Percentiles rank a stretch among this genome's conserved stretches.
Evolutionary conservation across 2,888 invertebrate genomes (phyloP).

Genomic region (Tenthredo mesomela): DNA sequence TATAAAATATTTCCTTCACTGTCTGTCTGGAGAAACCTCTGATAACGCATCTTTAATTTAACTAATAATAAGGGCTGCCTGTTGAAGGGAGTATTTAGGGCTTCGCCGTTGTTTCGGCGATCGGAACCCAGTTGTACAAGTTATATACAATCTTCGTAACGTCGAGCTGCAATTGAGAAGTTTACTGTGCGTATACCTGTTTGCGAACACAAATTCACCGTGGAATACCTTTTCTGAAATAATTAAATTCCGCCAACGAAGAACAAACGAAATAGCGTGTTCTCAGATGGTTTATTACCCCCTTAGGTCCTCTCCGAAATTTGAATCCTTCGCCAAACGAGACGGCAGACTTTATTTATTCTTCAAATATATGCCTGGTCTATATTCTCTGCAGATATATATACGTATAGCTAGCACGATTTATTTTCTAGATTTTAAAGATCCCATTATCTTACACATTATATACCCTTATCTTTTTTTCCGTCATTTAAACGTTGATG

Average conservation of each 20-base stretch:
- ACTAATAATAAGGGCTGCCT: neutral
- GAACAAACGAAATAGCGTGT: neutral
- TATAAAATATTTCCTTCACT: neutral
- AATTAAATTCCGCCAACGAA: neutral
- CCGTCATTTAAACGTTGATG: neutral
- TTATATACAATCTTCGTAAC: neutral
- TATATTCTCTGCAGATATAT: neutral
- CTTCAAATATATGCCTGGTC: neutral
- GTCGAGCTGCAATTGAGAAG: neutral
- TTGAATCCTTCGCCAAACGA: neutral
- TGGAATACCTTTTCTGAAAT: neutral
- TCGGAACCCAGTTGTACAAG: neutral
- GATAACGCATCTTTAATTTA: neutral
- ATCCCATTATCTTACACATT: neutral
- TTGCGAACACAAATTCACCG: neutral
- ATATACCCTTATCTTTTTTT: neutral
- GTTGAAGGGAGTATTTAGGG: neutral
- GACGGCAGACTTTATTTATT: neutral
- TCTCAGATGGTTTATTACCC: neutral
- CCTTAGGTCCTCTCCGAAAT: neutral
- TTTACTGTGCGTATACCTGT: neutral
- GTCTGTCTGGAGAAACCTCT: neutral
- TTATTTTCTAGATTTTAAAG: neutral
- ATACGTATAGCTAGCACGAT: neutral
- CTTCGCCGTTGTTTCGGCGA: neutral